A percentile compares a stretch with the other conserved stretches of the same genome.
These are phyloP conservation scores for Cathartes aura DNA, from an alignment of 2,113 vertebrate genomes.

Conservation along the genomic window DNA sequence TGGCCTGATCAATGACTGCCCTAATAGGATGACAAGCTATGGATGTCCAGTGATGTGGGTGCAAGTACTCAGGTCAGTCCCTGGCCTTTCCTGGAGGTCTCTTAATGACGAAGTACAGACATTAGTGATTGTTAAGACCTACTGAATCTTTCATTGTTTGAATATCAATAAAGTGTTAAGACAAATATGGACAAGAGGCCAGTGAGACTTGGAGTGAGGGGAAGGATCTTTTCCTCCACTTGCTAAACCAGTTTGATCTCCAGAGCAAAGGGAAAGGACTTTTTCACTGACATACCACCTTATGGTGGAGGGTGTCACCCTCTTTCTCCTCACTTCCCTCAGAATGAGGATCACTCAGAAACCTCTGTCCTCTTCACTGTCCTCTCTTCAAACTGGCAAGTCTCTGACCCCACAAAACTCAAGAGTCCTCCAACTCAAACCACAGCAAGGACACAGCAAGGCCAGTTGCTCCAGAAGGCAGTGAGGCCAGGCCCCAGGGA, in stretches of 20 bases:
- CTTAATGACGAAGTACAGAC: background rate
- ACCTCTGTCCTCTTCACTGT: background rate
- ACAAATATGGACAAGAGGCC: background rate
- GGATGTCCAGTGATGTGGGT: background rate
- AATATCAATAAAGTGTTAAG: background rate
- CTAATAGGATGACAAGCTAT: background rate
- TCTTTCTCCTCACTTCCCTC: background rate
- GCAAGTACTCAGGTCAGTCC: background rate
- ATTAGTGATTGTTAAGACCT: background rate
- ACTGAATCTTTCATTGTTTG: background rate
- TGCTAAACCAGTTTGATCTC: background rate
- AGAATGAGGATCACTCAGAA: background rate
- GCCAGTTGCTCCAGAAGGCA: background rate
- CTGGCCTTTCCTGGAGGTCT: background rate
- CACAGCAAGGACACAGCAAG: background rate
- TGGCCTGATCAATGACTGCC: background rate
- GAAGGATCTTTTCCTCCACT: background rate
- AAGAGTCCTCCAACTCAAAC: background rate
- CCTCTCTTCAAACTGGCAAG: background rate
- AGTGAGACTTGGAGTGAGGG: background rate
- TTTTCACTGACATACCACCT: background rate
- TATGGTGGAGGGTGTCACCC: accelerated
- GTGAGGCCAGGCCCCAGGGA: background rate
- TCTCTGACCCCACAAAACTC: background rate
- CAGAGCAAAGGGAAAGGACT: background rate